Evolutionary conservation across 2,888 invertebrate genomes (phyloP).

Genomic region (Gandaritis pyraliata): DNA sequence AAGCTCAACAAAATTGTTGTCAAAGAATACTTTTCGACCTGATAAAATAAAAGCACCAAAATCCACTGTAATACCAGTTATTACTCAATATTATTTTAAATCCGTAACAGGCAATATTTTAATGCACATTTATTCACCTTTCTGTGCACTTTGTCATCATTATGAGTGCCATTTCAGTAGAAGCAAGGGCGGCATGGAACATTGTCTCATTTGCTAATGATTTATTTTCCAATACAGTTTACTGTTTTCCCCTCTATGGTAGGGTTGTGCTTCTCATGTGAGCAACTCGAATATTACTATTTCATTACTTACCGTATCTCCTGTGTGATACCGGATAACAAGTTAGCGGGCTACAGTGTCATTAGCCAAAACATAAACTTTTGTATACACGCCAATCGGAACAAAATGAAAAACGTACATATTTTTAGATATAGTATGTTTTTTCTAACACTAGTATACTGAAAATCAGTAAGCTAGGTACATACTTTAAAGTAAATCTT

Average conservation of each 20-base stretch:
- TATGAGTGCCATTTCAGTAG: slow-evolving; percentile 64
- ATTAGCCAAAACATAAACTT: too few relatives aligned
- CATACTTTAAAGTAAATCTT: slow-evolving; percentile 13
- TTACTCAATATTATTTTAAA: slow-evolving; percentile 67
- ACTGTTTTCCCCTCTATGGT: slow-evolving; percentile 54
- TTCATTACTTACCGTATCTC: not conserved
- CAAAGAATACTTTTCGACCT: not conserved
- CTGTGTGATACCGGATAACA: too few relatives aligned
- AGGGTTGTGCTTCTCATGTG: slow-evolving; percentile 5
- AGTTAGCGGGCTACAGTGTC: too few relatives aligned
- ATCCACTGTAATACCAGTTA: slow-evolving; percentile 32
- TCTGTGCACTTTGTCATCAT: slow-evolving; percentile 69
- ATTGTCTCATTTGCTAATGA: slow-evolving; percentile 76
- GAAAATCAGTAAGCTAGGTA: slow-evolving; percentile 9
- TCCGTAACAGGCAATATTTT: slow-evolving; percentile 49
- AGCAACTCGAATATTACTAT: not conserved
- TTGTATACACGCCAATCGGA: too few relatives aligned
- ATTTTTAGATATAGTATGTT: too few relatives aligned
- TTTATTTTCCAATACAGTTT: slow-evolving; percentile 71
- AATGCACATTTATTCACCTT: slow-evolving; percentile 62
- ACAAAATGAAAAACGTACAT: too few relatives aligned
- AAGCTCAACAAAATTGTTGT: not conserved
- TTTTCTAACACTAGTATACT: not conserved
- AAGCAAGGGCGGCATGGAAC: slow-evolving; percentile 54
- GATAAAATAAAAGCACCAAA: slow-evolving; percentile 7